Evolutionary conservation across 2,888 invertebrate species (phyloP), one percentile per base, ranked within the genome.

Genomic region (Petrolisthes manimaculis): DNA sequence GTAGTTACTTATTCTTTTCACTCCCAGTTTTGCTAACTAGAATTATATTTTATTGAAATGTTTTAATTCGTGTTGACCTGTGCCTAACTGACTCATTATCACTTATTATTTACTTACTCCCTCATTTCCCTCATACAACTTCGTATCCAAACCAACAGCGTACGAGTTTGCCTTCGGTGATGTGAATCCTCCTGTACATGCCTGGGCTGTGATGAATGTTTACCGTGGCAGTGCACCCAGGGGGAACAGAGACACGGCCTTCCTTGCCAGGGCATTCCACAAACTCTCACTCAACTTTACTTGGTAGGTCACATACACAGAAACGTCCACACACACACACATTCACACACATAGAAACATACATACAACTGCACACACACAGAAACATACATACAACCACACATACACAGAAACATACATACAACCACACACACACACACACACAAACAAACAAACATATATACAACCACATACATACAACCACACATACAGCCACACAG

Each of bases 81-180:
- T 37, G 37, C n/a, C 12, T 67, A 67, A 67, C 67, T 67, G 14
- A 67, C 24, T 74, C 4, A 5, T n/a, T n/a, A 9, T 74, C 1
- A 37, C n/a, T 37, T 37, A 2, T 37, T 67, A 8, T 21, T 8
- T 8, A 14, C n/a, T 9, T 54, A 5, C 54, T 4, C n/a, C 54
- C 55, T 55, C 79, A 5, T n/a, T n/a, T 18, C 12, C 79, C 75
- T 2, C n/a, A 9, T n/a, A 51, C 14, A 5, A 18, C 21, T 54
- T 5, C 18, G 8, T 79, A 54, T 51, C n/a, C 79, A 8, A 4
- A 1, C 86, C 93, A 92, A 92, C 93, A 82, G 93, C 93, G 1
- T 93, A 93, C 91, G 93, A 93, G 92, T 93, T 93, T 91, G 92
- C 92, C 69, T 92, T 93, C 91, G 92, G 92, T 85, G 93, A 93